phyloP scores from a whole-genome alignment of 2,113 vertebrate species.

The Phylloscopus trochiloides region DNA sequence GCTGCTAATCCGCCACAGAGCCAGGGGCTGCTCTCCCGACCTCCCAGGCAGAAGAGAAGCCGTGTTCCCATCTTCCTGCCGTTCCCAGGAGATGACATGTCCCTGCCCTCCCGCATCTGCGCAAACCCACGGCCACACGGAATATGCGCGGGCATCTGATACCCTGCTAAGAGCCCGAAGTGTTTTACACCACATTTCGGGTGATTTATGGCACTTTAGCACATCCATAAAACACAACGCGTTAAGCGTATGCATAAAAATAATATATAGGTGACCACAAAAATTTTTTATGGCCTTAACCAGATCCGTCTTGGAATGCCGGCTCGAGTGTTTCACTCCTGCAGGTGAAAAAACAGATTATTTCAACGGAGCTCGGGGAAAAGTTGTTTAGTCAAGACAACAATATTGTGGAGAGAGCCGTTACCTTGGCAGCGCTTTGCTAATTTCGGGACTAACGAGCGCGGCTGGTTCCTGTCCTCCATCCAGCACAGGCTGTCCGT shows the following conservation, averaged over 20 bases:
- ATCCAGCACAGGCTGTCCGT: background rate
- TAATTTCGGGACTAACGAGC: background rate
- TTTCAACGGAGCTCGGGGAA: conserved; percentile 25
- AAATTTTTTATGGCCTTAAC: conserved; percentile 61
- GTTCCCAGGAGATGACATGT: background rate
- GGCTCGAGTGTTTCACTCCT: conserved; percentile 54
- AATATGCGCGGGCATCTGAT: background rate
- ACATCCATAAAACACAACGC: conserved; percentile 57
- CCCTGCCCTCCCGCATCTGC: background rate
- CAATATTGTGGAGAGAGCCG: conserved; percentile 37
- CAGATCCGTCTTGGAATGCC: conserved; percentile 65
- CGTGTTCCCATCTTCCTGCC: background rate
- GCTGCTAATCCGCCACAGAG: background rate
- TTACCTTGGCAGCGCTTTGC: conserved; percentile 55
- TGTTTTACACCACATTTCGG: background rate
- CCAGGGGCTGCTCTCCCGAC: background rate
- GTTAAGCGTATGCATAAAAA: conserved; percentile 75
- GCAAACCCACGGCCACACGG: background rate
- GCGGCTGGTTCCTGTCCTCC: background rate
- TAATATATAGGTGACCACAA: conserved; percentile 71
- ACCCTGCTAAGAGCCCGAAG: conserved; percentile 20
- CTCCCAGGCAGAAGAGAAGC: background rate
- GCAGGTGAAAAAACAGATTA: conserved; percentile 78
- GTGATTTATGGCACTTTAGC: conserved; percentile 72
- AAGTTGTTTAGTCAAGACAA: conserved; percentile 44